Evolutionary conservation across 2,113 vertebrate species (phyloP).

Genomic region (Gavia stellata): DNA sequence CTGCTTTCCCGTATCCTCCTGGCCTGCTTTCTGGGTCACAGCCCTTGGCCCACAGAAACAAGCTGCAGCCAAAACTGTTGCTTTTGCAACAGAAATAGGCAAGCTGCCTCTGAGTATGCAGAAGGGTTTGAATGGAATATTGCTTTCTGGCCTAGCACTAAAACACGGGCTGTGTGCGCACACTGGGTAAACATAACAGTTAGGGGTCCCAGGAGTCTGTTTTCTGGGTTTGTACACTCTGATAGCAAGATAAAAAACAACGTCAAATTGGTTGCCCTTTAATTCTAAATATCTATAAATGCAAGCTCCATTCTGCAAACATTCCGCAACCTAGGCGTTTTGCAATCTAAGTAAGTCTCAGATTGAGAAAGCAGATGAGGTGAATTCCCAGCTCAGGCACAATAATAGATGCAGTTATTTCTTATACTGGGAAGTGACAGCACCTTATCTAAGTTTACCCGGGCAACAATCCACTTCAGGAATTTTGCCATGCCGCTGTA

Average conservation of each 20-base stretch:
- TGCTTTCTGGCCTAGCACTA: neutral
- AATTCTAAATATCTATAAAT: neutral
- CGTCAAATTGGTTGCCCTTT: neutral
- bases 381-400: neutral
- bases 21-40: neutral
- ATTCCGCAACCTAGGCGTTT: neutral
- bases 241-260: neutral
- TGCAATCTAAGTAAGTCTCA: neutral
- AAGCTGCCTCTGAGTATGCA: accelerated
- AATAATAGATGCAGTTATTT: neutral
- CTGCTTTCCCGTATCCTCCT: neutral
- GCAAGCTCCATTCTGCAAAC: neutral
- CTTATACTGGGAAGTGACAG: neutral
- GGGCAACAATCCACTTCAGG: neutral
- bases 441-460: neutral
- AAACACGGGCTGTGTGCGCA: accelerated
- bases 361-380: neutral
- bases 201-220: accelerated
- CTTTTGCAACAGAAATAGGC: neutral
- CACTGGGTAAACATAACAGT: neutral
- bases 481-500: neutral
- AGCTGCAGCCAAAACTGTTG: neutral
- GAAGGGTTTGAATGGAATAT: neutral
- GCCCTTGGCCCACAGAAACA: neutral
- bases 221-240: neutral